Evolutionary conservation across 1,140 invertebrate genomes (phyloP), one percentile per base, ranked within the genome.

Genomic region (Orius insidiosus): DNA sequence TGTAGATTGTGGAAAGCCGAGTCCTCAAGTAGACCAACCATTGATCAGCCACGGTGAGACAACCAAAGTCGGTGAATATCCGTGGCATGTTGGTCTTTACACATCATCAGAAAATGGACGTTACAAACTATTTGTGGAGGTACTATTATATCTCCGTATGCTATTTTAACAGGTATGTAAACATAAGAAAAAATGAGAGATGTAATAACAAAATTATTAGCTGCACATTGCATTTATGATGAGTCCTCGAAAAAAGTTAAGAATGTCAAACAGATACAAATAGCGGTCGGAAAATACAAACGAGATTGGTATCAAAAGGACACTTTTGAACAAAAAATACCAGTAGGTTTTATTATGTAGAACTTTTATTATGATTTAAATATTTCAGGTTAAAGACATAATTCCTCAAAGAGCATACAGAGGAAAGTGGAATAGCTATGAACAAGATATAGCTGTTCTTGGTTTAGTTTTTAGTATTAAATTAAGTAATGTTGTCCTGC

Each of bases 1-100:
- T 7, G 3, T 24, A 49, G 49, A 50, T 42, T 50, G 49, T 33
- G 49, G 49, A 10, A 46, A 16, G 8, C 13, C 18, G 38, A 50
- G 38, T 35, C 14, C 35, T 10, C 11, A 40, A 31, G 8, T 11
- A 42, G n/a, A 19, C 5, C 41, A 33, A 39, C 33, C 39, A 35
- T 13, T 45, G 14, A 40, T 42, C n/a, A 30, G 9, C 24, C 10
- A 37, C 16, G 38, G 49, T 8, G 32, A 3, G 14, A 19, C 40
- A 14, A 45, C 48, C 1, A 35, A 15, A 9, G 13, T 16, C 1
- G 41, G 24, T n/a, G 49, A n/a, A 36, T 50, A 50, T 32, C 49
- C 49, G 5, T 50, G 49, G 49, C 49, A 50, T 31, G 45, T 34
- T 36, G 49, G 45, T 5, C 39, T 50, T 3, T 50, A 46, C 19